Evolutionary conservation across 64 coral and sea anemone genomes (phyloP), one percentile per base, ranked within the genome.

Genomic region (Acropora tenuis): DNA sequence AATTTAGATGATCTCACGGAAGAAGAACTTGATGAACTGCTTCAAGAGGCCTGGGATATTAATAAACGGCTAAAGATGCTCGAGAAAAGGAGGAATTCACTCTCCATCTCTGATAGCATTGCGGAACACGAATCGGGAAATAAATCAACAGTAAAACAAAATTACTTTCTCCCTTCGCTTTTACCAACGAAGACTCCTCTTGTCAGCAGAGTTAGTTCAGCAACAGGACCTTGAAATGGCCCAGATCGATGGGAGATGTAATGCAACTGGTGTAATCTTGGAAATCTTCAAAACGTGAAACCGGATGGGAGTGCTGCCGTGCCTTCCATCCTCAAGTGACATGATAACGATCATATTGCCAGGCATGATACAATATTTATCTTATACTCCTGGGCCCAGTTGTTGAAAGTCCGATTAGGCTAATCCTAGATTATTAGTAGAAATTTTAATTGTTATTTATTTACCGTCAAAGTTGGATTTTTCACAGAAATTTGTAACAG

Each of bases 1-100:
- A 87, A 87, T 57, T 79, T 93, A n/a, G 91, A 93, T 47, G 66
- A 13, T 77, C 52, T 93, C 2, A 87, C 78, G 11, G 91, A 93
- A 50, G 91, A 87, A 73, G 83, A 93, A 41, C 48, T 93, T 4
- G 91, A 93, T 78, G 83, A 87, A 20, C 63, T 93, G 12, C 83
- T 93, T 69, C 58, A 76, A 18, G 76, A 93, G 6, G 91, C 91
- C 50, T 48, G 41, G 53, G 91, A 86, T 65, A 87, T 93, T 43
- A 93, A 93, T 75, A 47, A 87, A 80, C 87, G 69, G 55, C 43
- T 93, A 16, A 87, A 58, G 18, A 16, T 57, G 30, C 48, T 85
- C 2, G 82, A 72, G 65, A 85, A 65, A 85, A 71, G 68, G 6
- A 44, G 68, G 2, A 49, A 46, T 72, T 12, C 66, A 45, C 12